phyloP scores from a whole-genome alignment of 2,888 invertebrate genomes.

The Byasa hedistus region DNA sequence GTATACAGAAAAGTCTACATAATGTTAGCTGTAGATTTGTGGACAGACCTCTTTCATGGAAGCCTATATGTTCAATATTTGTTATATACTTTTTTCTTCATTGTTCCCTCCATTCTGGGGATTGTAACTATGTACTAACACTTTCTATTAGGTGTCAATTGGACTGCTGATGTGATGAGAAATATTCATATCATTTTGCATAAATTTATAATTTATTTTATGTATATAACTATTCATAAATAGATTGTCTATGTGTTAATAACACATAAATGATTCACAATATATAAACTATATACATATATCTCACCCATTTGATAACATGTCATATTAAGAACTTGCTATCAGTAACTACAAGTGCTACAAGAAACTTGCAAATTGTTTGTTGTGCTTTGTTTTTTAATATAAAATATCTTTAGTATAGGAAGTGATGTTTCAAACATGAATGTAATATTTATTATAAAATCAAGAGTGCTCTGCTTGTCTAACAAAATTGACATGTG shows the following conservation, averaged over 20 bases:
- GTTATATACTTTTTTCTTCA: too few relatives aligned
- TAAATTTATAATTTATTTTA: not conserved
- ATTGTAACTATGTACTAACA: too few relatives aligned
- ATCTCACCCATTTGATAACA: constrained; percentile 55
- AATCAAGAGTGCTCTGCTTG: constrained; percentile 61
- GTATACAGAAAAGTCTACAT: too few relatives aligned
- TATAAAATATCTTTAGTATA: constrained; percentile 7
- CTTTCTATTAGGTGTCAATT: too few relatives aligned
- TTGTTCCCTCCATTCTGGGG: too few relatives aligned
- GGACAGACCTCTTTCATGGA: too few relatives aligned
- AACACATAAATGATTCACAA: constrained; percentile 50
- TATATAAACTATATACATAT: constrained; percentile 53
- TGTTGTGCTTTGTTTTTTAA: not conserved
- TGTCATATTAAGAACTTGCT: constrained; percentile 55
- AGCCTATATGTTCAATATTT: too few relatives aligned
- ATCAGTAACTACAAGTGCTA: constrained; percentile 34
- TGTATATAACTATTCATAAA: not conserved
- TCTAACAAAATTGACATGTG: constrained; percentile 60
- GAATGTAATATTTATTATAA: constrained; percentile 29
- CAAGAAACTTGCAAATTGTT: constrained; percentile 21
- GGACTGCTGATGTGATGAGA: too few relatives aligned
- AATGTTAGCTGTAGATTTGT: too few relatives aligned
- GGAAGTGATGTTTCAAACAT: not conserved
- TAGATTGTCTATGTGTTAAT: constrained; percentile 34
- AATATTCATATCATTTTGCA: not conserved